A percentile compares a stretch with the other conserved stretches of the same genome.
Conservation (phyloP, 2,113 vertebrate species). For the Tragelaphus imberbis region DNA sequence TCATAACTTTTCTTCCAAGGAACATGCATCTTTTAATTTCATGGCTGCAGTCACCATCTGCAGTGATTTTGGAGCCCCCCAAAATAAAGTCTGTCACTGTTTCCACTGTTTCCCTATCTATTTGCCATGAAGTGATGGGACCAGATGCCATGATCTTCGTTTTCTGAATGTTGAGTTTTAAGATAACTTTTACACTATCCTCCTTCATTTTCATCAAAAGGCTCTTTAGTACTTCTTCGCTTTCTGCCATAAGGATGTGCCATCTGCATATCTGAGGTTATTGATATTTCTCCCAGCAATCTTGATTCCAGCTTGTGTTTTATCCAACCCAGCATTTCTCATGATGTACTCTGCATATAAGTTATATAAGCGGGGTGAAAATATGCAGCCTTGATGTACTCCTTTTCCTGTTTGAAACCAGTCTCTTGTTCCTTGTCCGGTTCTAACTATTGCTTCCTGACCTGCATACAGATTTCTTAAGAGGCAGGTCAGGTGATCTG, state of each 20-base stretch:
- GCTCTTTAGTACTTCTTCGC: background rate
- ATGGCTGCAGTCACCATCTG: background rate
- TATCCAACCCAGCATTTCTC: background rate
- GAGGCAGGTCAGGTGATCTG: background rate
- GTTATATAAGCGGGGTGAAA: background rate
- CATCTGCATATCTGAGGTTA: background rate
- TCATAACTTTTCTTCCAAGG: background rate
- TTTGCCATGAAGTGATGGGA: background rate
- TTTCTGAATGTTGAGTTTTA: background rate
- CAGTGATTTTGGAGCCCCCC: background rate
- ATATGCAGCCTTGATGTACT: background rate
- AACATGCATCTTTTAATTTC: background rate
- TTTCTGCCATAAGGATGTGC: background rate
- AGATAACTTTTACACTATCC: background rate
- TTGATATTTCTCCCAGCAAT: background rate
- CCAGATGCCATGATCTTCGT: background rate
- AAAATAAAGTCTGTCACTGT: background rate
- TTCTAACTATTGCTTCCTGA: background rate
- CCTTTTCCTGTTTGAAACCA: background rate
- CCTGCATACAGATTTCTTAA: background rate
- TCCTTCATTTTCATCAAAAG: background rate
- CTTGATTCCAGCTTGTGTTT: background rate
- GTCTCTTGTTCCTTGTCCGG: background rate
- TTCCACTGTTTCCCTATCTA: background rate
- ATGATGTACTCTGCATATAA: background rate